These are phyloP conservation scores for Melipona bicolor DNA, from an alignment of 2,888 invertebrate genomes.

Conservation along the genomic window DNA sequence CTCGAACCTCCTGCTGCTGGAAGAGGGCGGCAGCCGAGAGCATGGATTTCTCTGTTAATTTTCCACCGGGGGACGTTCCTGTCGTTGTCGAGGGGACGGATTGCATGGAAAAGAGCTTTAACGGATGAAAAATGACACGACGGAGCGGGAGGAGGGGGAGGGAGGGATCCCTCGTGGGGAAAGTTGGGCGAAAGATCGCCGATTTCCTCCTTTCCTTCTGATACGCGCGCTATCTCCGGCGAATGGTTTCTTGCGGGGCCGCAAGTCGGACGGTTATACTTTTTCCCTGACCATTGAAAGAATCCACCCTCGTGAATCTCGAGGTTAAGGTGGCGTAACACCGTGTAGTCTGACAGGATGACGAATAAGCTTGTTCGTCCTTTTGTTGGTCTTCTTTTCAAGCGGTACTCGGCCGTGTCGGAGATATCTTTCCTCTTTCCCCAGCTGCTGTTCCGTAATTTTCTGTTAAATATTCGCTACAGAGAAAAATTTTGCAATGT, in stretches of 20 bases:
- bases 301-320: slow-evolving; percentile 53
- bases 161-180: background rate
- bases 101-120: background rate
- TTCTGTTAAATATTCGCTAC: too few relatives aligned
- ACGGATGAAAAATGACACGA: slow-evolving; percentile 24
- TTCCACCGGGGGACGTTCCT: too few relatives aligned
- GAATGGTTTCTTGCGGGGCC: slow-evolving; percentile 51
- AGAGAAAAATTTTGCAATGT: too few relatives aligned
- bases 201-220: slow-evolving; percentile 26
- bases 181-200: slow-evolving; percentile 10
- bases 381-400: slow-evolving; percentile 23
- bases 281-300: slow-evolving; percentile 54
- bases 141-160: too few relatives aligned
- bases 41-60: background rate
- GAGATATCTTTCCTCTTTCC: slow-evolving; percentile 31
- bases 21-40: too few relatives aligned
- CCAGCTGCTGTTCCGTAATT: background rate
- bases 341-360: slow-evolving; percentile 63
- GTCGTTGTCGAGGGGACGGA: background rate
- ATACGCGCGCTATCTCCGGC: slow-evolving; percentile 9
- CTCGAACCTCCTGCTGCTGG: background rate
- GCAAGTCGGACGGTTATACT: slow-evolving; percentile 54
- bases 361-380: slow-evolving; percentile 66
- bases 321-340: slow-evolving; percentile 50
- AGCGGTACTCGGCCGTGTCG: slow-evolving; percentile 33